Base-by-base conservation (phyloP, 2,888 invertebrate species). In the Hirudinaria manillensis region DNA sequence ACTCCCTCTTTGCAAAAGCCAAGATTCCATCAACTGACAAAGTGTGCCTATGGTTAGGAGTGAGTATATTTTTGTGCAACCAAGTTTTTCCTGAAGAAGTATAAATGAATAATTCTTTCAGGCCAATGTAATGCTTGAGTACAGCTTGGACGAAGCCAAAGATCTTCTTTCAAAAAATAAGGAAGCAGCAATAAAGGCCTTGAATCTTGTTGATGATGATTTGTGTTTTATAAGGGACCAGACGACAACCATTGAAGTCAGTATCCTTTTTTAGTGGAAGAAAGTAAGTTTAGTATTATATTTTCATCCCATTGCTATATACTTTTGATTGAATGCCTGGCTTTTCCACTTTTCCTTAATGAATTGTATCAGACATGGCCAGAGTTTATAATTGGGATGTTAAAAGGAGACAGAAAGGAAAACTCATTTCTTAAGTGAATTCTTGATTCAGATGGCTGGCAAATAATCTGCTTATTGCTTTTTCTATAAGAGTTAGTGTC, bases 361-460 rank as follows among this genome's bases (percentile, higher is more conserved):
- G 24, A 34, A 13, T 19, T 73, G 3, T 19, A 36, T 72, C 71
- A 85, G 86, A 97, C 85, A 96, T 98, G 94, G 97, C 98, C 45
- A 89, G 98, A 84, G 94, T 98, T 34, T 96, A 93, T 85, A 98
- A 98, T 86, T 97, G 96, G 96, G 93, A 96, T 87, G 94, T 98
- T 3, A 96, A 95, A 85, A 89, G 91, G 83, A 90, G 93, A 79
- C 92, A 93, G 86, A 65, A 65, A 68, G 68, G 32, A 34, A 68
- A 68, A 34, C 32, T 32, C n/a, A 29, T 32, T 29, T 68, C 3
- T 29, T 68, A 32, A 34, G 36, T 68, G 13, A 68, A 16, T 61
- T 61, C 16, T 16, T 10, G 10, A 16, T 16, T 45, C 10, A 45
- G 45, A 16, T 45, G 45, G 3, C 3, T 45, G 45, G 45, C 45